Percentiles rank a stretch among this genome's conserved stretches.
phyloP scores from a whole-genome alignment of 1,140 invertebrate genomes.

The Hypsibius dujardini region DNA sequence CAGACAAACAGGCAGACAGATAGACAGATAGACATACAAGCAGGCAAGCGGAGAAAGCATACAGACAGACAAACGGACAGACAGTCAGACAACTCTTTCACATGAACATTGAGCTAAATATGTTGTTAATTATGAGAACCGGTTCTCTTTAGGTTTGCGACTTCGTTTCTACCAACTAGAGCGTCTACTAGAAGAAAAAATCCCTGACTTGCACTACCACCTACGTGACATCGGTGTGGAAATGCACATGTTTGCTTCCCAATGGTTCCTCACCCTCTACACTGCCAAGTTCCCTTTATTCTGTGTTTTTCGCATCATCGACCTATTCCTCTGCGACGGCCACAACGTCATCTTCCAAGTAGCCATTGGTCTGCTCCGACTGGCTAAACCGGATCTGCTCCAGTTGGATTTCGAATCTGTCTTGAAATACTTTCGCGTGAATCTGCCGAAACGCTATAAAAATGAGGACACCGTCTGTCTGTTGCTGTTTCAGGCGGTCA shows the following conservation, averaged over 20 bases:
- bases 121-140: background rate
- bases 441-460: slow-evolving; percentile 83
- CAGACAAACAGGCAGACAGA: no score
- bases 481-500: slow-evolving; percentile 71
- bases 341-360: slow-evolving; percentile 60
- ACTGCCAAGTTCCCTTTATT: slow-evolving; percentile 93
- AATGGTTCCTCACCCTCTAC: slow-evolving; percentile 98
- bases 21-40: no score
- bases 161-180: slow-evolving; percentile 90
- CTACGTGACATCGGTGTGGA: slow-evolving; percentile 79
- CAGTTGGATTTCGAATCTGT: slow-evolving; percentile 86
- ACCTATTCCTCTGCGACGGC: slow-evolving; percentile 58
- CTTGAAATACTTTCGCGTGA: slow-evolving; percentile 77
- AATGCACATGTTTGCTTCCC: slow-evolving; percentile 96
- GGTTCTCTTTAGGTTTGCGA: slow-evolving; percentile 48
- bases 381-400: slow-evolving; percentile 76
- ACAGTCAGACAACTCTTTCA: no score
- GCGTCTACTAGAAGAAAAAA: slow-evolving; percentile 76
- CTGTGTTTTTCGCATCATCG: slow-evolving; percentile 90
- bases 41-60: no score
- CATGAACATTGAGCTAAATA: background rate
- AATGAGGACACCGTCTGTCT: slow-evolving; percentile 68
- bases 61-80: no score
- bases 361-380: slow-evolving; percentile 67
- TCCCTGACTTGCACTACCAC: slow-evolving; percentile 71